A percentile compares a stretch with the other conserved stretches of the same genome.
phyloP scores from a whole-genome alignment of 2,797 vertebrate genomes.

The Streptopelia turtur region DNA sequence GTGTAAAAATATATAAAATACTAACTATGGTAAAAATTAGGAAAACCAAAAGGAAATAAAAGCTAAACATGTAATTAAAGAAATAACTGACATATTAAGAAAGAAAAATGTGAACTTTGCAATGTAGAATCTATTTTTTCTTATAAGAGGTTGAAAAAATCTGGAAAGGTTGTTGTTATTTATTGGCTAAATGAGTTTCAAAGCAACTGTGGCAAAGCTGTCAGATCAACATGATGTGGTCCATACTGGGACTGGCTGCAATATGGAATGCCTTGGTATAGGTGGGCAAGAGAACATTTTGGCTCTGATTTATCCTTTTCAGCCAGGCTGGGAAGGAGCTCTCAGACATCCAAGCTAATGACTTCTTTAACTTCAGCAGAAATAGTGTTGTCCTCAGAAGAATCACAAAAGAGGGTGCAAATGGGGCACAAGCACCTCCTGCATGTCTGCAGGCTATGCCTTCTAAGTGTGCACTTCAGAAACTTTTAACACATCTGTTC shows the following conservation, averaged over 20 bases:
- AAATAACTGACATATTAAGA: not conserved
- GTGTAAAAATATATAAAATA: not conserved
- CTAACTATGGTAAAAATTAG: not conserved
- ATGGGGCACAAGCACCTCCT: not conserved
- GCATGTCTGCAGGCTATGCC: not conserved
- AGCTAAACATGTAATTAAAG: not conserved
- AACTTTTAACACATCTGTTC: not conserved
- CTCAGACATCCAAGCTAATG: not conserved
- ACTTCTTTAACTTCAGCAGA: not conserved
- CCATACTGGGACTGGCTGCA: not conserved
- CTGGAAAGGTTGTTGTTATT: not conserved
- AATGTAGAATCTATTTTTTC: not conserved
- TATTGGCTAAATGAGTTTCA: not conserved
- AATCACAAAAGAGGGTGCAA: not conserved
- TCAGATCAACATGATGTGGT: not conserved
- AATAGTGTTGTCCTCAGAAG: not conserved
- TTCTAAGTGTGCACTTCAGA: not conserved
- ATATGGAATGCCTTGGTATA: not conserved
- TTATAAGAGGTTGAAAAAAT: not conserved
- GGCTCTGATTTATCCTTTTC: not conserved
- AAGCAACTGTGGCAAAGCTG: not conserved
- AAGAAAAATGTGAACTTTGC: not conserved
- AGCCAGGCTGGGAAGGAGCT: not conserved
- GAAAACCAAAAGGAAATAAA: not conserved
- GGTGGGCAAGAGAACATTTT: not conserved